Evolutionary conservation across 2,888 invertebrate species (phyloP).

Genomic region (Cephonodes hylas): DNA sequence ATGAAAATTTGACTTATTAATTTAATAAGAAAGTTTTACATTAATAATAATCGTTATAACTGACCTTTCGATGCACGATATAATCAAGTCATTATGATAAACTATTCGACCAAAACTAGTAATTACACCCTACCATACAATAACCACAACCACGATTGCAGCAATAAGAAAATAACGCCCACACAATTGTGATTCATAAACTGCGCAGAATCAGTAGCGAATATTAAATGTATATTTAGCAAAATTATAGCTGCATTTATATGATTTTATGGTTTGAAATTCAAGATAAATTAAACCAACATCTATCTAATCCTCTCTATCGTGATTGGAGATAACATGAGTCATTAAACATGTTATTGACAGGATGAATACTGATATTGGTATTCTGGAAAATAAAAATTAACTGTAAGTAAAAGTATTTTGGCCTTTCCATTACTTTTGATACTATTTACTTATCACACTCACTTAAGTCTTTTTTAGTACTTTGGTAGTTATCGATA

Average conservation of each 20-base stretch:
- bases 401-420: too few species aligned
- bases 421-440: too few species aligned
- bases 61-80: not conserved
- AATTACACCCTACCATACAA: conserved; percentile 30
- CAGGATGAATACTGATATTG: too few species aligned
- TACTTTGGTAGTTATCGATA: too few species aligned
- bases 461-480: too few species aligned
- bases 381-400: too few species aligned
- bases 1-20: too few species aligned
- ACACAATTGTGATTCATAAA: conserved; percentile 42
- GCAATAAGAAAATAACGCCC: conserved; percentile 42
- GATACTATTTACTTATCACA: too few species aligned
- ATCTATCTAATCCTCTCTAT: too few species aligned
- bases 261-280: not conserved
- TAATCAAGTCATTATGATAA: conserved; percentile 16
- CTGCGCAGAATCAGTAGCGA: conserved; percentile 11
- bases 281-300: too few species aligned
- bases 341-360: too few species aligned
- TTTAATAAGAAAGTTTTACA: not conserved
- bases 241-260: not conserved
- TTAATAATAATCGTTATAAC: not conserved
- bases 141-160: conserved; percentile 32
- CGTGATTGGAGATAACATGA: too few species aligned
- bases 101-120: conserved; percentile 26
- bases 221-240: not conserved